A percentile compares a stretch with the other conserved stretches of the same genome.
These are phyloP conservation scores for Gymnoscopelus microlampas DNA, from an alignment of 2,797 vertebrate species.

Conservation along the genomic window DNA sequence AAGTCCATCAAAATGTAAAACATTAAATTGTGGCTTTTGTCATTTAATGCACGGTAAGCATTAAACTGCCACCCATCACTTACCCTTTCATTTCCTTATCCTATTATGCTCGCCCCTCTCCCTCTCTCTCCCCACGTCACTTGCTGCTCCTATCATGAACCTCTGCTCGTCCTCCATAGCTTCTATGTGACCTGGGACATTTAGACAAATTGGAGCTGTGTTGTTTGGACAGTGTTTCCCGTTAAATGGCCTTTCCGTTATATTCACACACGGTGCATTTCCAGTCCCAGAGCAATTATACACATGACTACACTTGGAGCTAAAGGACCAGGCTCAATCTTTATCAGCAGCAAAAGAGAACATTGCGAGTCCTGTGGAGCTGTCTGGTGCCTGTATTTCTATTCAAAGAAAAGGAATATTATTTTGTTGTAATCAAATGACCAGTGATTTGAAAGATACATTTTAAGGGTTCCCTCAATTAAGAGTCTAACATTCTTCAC, in stretches of 20 bases:
- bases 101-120: slow-evolving; percentile 11
- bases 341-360: slow-evolving; percentile 78
- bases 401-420: slow-evolving; percentile 76
- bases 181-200: slow-evolving; percentile 72
- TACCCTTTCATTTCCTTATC: slow-evolving; percentile 31
- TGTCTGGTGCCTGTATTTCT: slow-evolving; percentile 60
- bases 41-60: slow-evolving; percentile 4
- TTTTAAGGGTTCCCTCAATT: background rate
- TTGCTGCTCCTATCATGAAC: slow-evolving; percentile 51
- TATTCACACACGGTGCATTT: slow-evolving; percentile 78
- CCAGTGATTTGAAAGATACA: slow-evolving; percentile 38
- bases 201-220: slow-evolving; percentile 71
- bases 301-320: slow-evolving; percentile 81
- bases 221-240: slow-evolving; percentile 79
- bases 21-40: slow-evolving; percentile 12
- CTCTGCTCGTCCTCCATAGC: slow-evolving; percentile 57
- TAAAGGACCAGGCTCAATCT: slow-evolving; percentile 76
- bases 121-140: slow-evolving; percentile 3
- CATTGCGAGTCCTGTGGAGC: slow-evolving; percentile 65
- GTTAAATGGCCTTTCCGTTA: slow-evolving; percentile 74
- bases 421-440: slow-evolving; percentile 76
- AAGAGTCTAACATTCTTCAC: no score
- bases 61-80: slow-evolving; percentile 24
- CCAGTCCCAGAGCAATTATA: slow-evolving; percentile 81
- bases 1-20: slow-evolving; percentile 11